Evolutionary conservation across 2,888 invertebrate genomes (phyloP).

Genomic region (Anodontia alba): DNA sequence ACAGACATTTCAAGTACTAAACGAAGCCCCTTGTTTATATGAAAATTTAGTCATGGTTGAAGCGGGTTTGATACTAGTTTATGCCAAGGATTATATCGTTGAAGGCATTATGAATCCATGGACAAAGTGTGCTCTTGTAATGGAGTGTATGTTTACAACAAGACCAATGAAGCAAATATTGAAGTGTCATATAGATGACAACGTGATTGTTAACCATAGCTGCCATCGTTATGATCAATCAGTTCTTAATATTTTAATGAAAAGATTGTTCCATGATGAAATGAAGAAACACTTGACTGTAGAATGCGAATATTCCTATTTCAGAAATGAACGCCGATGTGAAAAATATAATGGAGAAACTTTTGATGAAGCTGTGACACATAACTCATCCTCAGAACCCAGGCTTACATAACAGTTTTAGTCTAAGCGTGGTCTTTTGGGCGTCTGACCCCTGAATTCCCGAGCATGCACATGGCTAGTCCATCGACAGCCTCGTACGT

Average conservation of each 20-base stretch:
- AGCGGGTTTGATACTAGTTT: not conserved
- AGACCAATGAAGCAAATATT: not conserved
- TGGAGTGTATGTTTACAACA: not conserved
- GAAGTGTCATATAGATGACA: not conserved
- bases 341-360: not conserved
- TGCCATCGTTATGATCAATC: not conserved
- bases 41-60: not conserved
- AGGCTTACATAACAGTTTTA: too few species aligned
- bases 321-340: not conserved
- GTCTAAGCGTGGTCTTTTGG: too few species aligned
- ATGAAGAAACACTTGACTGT: not conserved
- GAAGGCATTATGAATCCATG: conserved; percentile 1
- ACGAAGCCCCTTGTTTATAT: not conserved
- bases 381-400: too few species aligned
- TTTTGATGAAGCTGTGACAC: too few species aligned
- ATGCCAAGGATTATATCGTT: not conserved
- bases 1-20: not conserved
- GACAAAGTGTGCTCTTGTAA: not conserved
- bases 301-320: not conserved
- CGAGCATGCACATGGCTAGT: too few species aligned
- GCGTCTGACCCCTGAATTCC: too few species aligned
- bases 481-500: too few species aligned
- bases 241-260: conserved; percentile 1
- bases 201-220: not conserved
- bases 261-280: not conserved